Base-by-base conservation (phyloP, 1,140 invertebrate species). In the Thaumatotibia leucotreta region DNA sequence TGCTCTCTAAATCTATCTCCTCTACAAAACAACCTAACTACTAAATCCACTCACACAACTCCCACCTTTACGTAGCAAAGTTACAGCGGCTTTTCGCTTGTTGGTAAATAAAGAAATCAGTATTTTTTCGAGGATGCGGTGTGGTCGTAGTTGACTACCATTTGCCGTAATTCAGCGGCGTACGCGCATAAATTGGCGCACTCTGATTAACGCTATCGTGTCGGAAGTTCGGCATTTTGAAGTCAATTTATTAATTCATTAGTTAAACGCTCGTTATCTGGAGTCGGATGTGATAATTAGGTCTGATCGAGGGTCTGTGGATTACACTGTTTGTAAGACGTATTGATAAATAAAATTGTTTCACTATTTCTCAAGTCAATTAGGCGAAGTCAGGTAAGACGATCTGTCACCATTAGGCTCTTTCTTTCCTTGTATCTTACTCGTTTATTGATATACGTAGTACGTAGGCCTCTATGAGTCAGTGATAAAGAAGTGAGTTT, bases 211-310 rank as follows among this genome's bases (percentile, higher is more conserved):
- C 77, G 70, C 77, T 85, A 87, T 84, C 82, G 74, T 61, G 65
- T 80, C 76, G 79, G 77, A 83, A 83, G 84, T 74, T 66, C 66
- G 61, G 63, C 72, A 67, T 76, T 67, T 72, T 64, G 75, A 74
- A 74, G 74, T 64, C 70, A 76, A 88, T 88, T 90, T 87, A 89
- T 87, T 76, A 77, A 83, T 84, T 89, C 83, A 89, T 89, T 89
- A 89, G 75, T 76, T 80, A 81, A 87, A 79, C 80, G 74, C 79
- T 75, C 71, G 77, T 76, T 82, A 84, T 78, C 79, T 70, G 72
- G 22, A 24, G 50, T 52, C 8, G 24, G 4, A 67, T 67, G 45
- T 24, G 29, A 76, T 86, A 88, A 88, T 88, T 84, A 79, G 75
- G 65, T 65, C 79, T 78, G 80, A 85, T 82, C 79, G 77, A 76